A percentile compares a stretch with the other conserved stretches of the same genome.
Conservation (phyloP, 2,113 vertebrate species). For the Alces alces region DNA sequence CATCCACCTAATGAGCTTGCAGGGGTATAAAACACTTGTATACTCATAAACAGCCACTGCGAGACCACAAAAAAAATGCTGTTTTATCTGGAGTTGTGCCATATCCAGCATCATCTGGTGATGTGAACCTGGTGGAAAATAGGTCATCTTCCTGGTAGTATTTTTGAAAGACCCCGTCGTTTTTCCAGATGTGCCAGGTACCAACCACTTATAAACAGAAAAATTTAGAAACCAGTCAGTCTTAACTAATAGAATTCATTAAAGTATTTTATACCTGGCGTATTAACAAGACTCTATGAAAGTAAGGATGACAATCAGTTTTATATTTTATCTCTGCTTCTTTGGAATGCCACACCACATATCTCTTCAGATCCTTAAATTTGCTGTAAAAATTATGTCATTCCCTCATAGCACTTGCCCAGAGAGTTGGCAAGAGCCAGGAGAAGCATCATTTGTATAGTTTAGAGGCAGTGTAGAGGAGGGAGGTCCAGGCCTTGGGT, state of each 20-base stretch:
- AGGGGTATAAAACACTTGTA: constrained; percentile 27
- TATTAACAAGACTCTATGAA: neutral
- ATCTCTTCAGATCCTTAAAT: constrained; percentile 8
- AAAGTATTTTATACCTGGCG: neutral
- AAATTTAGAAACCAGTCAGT: neutral
- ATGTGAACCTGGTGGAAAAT: constrained; percentile 53
- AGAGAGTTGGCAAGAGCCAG: neutral
- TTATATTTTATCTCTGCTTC: constrained; percentile 22
- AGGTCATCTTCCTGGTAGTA: constrained; percentile 32
- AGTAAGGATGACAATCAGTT: neutral
- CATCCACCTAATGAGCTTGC: neutral
- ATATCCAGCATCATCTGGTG: constrained; percentile 25
- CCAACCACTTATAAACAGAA: neutral
- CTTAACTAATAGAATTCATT: neutral
- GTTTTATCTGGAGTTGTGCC: constrained; percentile 47
- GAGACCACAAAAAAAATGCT: neutral
- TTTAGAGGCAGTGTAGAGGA: neutral
- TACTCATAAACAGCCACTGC: constrained; percentile 29
- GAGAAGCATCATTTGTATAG: neutral
- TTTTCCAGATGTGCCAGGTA: constrained; percentile 25
- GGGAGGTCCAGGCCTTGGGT: neutral
- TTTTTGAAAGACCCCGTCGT: constrained; percentile 12
- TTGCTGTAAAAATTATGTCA: constrained; percentile 22
- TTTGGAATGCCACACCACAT: neutral
- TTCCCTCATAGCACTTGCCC: neutral